A percentile compares a stretch with the other conserved stretches of the same genome.
phyloP scores from a whole-genome alignment of 2,113 vertebrate genomes.

The Natator depressus region DNA sequence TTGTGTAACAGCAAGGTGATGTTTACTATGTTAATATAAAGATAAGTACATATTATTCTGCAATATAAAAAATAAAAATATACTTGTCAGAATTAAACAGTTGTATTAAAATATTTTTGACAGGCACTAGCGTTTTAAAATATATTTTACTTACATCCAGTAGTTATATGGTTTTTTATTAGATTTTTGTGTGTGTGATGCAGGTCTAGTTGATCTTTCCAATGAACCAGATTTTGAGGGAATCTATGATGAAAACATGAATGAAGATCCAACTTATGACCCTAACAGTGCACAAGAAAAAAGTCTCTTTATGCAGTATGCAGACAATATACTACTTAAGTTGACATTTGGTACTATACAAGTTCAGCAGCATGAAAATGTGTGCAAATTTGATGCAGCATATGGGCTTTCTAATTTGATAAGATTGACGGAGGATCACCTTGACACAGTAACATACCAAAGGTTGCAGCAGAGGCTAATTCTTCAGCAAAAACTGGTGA shows the following conservation, averaged over 20 bases:
- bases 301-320: conserved; percentile 74
- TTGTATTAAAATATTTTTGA: background rate
- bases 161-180: background rate
- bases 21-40: background rate
- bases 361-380: conserved; percentile 72
- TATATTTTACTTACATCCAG: background rate
- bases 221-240: conserved; percentile 76
- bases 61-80: background rate
- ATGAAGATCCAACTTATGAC: conserved; percentile 78
- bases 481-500: conserved; percentile 77
- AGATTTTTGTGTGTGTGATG: background rate
- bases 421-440: conserved; percentile 68
- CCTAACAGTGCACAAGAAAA: conserved; percentile 74
- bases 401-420: conserved; percentile 70
- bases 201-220: conserved; percentile 77
- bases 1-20: background rate
- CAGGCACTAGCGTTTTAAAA: background rate
- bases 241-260: conserved; percentile 72
- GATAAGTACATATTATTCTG: background rate
- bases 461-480: conserved; percentile 76
- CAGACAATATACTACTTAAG: conserved; percentile 73
- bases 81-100: background rate
- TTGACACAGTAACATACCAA: conserved; percentile 75
- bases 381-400: conserved; percentile 76
- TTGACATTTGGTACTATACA: conserved; percentile 71